Evolutionary conservation across 2,113 vertebrate species (phyloP).

Genomic region (Colius striatus): DNA sequence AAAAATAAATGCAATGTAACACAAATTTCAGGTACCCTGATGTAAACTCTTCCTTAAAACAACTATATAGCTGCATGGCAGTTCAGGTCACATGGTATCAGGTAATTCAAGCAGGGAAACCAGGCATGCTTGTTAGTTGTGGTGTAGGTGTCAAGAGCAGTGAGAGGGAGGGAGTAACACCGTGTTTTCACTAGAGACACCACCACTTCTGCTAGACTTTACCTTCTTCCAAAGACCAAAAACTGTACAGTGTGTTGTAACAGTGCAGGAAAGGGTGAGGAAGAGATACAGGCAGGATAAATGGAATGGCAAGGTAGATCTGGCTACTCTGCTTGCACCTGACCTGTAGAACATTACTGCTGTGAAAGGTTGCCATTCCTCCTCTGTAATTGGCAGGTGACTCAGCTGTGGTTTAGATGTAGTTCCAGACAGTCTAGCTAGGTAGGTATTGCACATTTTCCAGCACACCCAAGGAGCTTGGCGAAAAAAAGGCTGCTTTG

Average conservation of each 20-base stretch:
- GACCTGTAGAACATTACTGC: background rate
- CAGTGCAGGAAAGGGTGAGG: background rate
- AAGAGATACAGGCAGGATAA: background rate
- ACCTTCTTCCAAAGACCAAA: background rate
- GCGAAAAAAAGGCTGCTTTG: accelerated
- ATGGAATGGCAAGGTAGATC: accelerated
- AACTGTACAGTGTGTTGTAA: background rate
- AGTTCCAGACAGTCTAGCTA: background rate
- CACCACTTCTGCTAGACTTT: background rate
- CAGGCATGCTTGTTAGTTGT: background rate
- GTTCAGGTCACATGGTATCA: background rate
- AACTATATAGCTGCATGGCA: background rate
- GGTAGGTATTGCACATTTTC: background rate
- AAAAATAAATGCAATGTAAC: background rate
- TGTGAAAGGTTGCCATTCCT: background rate
- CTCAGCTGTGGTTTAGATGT: background rate
- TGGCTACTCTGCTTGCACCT: background rate
- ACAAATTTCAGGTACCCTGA: background rate
- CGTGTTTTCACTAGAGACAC: background rate
- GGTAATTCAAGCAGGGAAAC: background rate
- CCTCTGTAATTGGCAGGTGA: background rate
- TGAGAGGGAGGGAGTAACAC: background rate
- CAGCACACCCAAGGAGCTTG: background rate
- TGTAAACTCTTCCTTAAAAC: background rate
- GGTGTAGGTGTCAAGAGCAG: background rate